A percentile compares a stretch with the other conserved stretches of the same genome.
phyloP scores from a whole-genome alignment of 35 echinoderm and acorn worm genomes.

The Stichopus chloronotus region DNA sequence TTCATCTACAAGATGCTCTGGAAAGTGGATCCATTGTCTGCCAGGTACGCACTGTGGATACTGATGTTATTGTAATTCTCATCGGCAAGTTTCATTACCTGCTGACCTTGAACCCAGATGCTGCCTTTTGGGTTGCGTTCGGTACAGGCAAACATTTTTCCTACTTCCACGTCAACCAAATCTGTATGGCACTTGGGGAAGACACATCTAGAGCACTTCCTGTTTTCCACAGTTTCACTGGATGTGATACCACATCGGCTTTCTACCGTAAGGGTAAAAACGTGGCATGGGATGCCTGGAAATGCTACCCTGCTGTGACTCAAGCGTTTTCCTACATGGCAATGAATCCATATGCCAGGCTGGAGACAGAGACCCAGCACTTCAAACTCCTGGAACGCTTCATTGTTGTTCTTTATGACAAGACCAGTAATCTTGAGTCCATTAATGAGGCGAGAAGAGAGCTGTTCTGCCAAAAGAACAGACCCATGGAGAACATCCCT shows the following conservation, averaged over 20 bases:
- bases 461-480: neutral
- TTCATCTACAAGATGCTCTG: slow-evolving; percentile 65
- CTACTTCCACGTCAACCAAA: slow-evolving; percentile 7
- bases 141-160: slow-evolving; percentile 57
- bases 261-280: slow-evolving; percentile 63
- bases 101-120: neutral
- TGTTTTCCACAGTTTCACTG: slow-evolving; percentile 59
- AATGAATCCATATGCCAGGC: slow-evolving; percentile 28
- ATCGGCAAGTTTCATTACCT: slow-evolving; percentile 66
- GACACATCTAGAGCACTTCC: slow-evolving; percentile 44
- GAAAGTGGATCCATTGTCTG: slow-evolving; percentile 25
- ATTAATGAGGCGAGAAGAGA: slow-evolving; percentile 52
- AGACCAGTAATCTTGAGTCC: slow-evolving; percentile 14
- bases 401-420: neutral
- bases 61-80: slow-evolving; percentile 79
- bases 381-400: slow-evolving; percentile 45
- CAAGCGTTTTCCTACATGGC: slow-evolving; percentile 38
- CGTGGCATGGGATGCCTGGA: slow-evolving; percentile 60
- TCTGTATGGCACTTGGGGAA: slow-evolving; percentile 33
- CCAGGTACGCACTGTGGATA: slow-evolving; percentile 73
- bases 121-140: slow-evolving; percentile 69
- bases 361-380: slow-evolving; percentile 30
- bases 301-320: slow-evolving; percentile 53
- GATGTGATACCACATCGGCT: slow-evolving; percentile 63
- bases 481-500: slow-evolving; percentile 38